phyloP scores from a whole-genome alignment of 2,888 invertebrate species.

The Parasteatoda lunata region DNA sequence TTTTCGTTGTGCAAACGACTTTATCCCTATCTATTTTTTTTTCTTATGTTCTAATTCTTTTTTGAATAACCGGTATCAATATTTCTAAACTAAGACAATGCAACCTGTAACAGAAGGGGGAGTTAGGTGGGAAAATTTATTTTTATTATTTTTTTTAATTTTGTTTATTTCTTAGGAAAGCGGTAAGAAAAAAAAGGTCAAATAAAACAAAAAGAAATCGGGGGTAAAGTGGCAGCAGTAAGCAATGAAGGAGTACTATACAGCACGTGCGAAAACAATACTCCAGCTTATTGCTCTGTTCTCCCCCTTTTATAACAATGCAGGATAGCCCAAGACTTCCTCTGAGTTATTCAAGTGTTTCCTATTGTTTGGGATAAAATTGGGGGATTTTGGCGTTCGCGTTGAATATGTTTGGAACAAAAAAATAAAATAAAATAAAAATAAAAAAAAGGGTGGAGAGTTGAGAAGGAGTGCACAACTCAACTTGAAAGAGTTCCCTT shows the following conservation, averaged over 20 bases:
- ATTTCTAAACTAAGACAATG: constrained; percentile 49
- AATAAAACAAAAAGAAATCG: background rate
- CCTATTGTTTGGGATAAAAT: constrained; percentile 62
- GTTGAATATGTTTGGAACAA: too few relatives aligned
- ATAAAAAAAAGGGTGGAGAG: constrained; percentile 1
- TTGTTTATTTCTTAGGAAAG: background rate
- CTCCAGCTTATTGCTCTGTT: constrained; percentile 4
- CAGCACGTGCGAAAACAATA: constrained; percentile 66
- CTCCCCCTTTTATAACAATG: constrained; percentile 30
- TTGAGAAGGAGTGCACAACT: background rate
- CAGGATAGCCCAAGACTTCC: constrained; percentile 1
- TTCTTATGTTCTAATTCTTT: background rate
- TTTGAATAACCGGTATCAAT: constrained; percentile 40
- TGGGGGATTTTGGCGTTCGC: constrained; percentile 26
- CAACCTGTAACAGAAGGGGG: background rate
- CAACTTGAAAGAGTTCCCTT: constrained; percentile 40
- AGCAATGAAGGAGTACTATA: constrained; percentile 18
- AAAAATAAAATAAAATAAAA: too few relatives aligned
- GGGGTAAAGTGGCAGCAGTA: background rate
- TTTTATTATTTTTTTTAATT: too few relatives aligned
- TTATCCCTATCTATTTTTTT: background rate
- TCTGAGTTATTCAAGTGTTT: constrained; percentile 58
- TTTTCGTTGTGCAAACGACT: background rate
- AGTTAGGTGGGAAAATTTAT: background rate
- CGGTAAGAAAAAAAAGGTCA: background rate